These are phyloP conservation scores for Physocephala rufipes DNA, from an alignment of 2,888 invertebrate species.

Conservation along the genomic window DNA sequence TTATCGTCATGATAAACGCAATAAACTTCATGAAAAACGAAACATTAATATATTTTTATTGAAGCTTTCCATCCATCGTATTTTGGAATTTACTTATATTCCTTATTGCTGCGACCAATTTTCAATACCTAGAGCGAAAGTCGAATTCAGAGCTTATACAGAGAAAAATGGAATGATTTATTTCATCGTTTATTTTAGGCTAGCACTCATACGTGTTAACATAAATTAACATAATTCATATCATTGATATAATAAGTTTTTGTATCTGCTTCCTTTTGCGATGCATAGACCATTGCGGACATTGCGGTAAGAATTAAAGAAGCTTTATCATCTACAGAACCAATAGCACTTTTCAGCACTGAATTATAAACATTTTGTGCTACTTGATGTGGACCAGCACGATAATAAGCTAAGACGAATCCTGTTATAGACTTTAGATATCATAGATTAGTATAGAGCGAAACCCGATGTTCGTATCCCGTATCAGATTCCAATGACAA, in stretches of 20 bases:
- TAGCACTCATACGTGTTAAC: no score
- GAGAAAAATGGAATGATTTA: constrained; percentile 55
- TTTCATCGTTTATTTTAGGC: no score
- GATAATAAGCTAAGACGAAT: constrained; percentile 78
- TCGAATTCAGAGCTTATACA: constrained; percentile 79
- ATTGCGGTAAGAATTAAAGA: constrained; percentile 80
- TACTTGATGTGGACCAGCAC: constrained; percentile 70
- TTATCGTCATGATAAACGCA: no score
- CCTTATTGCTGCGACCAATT: constrained; percentile 52
- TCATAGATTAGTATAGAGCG: constrained; percentile 73
- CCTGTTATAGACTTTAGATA: constrained; percentile 78
- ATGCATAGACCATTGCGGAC: constrained; percentile 85
- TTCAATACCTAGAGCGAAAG: constrained; percentile 75
- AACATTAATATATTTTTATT: constrained; percentile 42
- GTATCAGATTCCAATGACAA: constrained; percentile 82
- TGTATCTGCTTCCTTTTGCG: constrained; percentile 76
- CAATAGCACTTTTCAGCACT: constrained; percentile 75
- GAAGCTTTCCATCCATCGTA: constrained; percentile 72
- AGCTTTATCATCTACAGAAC: constrained; percentile 74
- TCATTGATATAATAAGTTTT: constrained; percentile 83
- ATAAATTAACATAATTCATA: no score
- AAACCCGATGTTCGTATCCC: constrained; percentile 89
- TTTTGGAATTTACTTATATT: constrained; percentile 67
- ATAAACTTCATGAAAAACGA: neutral
- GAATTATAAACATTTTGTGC: constrained; percentile 80